A percentile compares a stretch with the other conserved stretches of the same genome.
phyloP scores from a whole-genome alignment of 1,140 invertebrate genomes.

The Rhizoglyphus robini region DNA sequence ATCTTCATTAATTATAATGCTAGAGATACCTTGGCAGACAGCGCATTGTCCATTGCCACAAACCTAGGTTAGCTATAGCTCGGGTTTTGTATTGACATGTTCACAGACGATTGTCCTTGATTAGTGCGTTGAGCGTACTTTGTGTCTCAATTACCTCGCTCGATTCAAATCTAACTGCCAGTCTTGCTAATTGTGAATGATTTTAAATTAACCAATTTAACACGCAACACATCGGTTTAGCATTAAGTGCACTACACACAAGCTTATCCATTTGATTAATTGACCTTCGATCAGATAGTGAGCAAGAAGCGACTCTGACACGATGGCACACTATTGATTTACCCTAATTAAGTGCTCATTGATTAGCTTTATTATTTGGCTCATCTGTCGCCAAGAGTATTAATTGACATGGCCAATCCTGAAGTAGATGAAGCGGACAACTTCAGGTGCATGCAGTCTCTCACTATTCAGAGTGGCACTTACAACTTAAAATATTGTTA shows the following conservation, averaged over 20 bases:
- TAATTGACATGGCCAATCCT: not conserved
- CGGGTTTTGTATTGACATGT: too few relatives aligned
- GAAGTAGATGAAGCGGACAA: slow-evolving; percentile 6
- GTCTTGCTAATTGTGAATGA: slow-evolving; percentile 8
- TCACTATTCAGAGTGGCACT: not conserved
- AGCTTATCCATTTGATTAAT: slow-evolving; percentile 1
- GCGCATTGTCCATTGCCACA: not conserved
- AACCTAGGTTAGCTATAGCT: not conserved
- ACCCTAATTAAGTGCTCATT: not conserved
- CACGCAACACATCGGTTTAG: not conserved
- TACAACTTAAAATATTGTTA: too few relatives aligned
- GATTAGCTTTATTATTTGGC: not conserved
- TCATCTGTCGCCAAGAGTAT: not conserved
- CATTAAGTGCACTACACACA: not conserved
- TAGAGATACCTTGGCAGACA: not conserved
- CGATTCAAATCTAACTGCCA: too few relatives aligned
- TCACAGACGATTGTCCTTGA: not conserved
- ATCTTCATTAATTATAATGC: not conserved
- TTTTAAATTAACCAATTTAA: slow-evolving; percentile 7
- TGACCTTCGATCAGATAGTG: slow-evolving; percentile 5
- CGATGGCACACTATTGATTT: too few relatives aligned
- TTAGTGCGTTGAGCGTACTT: too few relatives aligned
- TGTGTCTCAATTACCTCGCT: too few relatives aligned
- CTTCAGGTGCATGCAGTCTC: not conserved
- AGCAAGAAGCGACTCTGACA: not conserved